These are phyloP conservation scores for Vicugna pacos DNA, from an alignment of 2,113 vertebrate species.

Conservation along the genomic window DNA sequence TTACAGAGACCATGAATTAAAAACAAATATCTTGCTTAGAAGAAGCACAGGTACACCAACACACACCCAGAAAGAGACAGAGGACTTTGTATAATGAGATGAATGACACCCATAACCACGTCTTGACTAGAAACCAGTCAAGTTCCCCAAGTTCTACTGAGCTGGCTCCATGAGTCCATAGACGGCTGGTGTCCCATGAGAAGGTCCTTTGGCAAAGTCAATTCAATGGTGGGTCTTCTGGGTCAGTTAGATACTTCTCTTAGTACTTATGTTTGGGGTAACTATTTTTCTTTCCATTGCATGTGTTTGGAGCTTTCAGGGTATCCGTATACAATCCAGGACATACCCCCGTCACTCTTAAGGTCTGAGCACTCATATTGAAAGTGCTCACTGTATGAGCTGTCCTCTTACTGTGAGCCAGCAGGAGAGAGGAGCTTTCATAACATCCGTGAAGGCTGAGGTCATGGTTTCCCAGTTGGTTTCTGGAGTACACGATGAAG, in stretches of 20 bases:
- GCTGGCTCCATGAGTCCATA: not conserved
- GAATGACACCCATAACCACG: not conserved
- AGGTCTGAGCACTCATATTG: not conserved
- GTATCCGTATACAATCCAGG: not conserved
- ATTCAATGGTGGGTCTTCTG: not conserved
- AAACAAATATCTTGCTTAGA: not conserved
- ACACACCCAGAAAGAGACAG: conserved; percentile 24
- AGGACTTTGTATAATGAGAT: not conserved
- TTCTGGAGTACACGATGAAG: not conserved
- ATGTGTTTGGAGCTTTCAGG: not conserved
- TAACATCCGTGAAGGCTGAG: not conserved
- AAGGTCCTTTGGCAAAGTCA: not conserved
- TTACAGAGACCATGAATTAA: not conserved
- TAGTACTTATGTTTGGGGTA: not conserved
- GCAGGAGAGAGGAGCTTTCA: not conserved
- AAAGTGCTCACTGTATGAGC: not conserved
- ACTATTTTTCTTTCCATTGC: not conserved
- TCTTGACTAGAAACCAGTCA: not conserved
- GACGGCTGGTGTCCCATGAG: too few relatives aligned
- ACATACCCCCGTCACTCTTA: not conserved
- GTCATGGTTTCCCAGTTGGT: not conserved
- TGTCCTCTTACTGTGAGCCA: not conserved
- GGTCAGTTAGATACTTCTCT: not conserved
- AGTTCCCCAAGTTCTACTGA: not conserved
- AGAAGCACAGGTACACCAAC: not conserved